A percentile compares a stretch with the other conserved stretches of the same genome.
phyloP scores from a whole-genome alignment of 2,113 vertebrate genomes.

The Halichoerus grypus region DNA sequence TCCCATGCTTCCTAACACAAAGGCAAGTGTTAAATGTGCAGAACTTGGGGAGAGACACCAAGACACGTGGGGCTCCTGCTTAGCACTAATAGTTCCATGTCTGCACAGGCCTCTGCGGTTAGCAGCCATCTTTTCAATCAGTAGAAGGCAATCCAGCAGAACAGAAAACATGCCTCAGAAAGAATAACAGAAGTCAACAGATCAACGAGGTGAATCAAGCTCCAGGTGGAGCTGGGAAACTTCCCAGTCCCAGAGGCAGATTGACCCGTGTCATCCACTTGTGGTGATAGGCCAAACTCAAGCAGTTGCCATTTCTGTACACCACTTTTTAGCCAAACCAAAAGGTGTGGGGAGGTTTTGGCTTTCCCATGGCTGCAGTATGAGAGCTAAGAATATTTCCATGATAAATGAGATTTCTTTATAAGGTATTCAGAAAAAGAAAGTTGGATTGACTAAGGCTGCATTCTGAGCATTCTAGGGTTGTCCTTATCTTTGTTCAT shows the following conservation, averaged over 20 bases:
- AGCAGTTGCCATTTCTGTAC: background rate
- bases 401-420: background rate
- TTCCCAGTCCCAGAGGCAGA: background rate
- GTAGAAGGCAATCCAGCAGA: slow-evolving; percentile 8
- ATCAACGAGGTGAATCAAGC: background rate
- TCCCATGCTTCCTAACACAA: background rate
- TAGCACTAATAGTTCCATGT: background rate
- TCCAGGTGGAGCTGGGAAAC: slow-evolving; percentile 5
- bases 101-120: background rate
- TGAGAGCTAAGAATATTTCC: background rate
- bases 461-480: background rate
- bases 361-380: background rate
- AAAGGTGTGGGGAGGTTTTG: background rate
- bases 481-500: background rate
- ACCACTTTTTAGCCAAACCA: background rate
- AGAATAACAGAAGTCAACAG: background rate
- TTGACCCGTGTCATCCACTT: background rate
- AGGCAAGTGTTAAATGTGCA: background rate
- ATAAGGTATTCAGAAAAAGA: background rate
- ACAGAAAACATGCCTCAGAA: slow-evolving; percentile 23
- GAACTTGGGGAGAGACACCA: background rate
- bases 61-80: background rate
- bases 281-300: background rate
- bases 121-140: background rate
- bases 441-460: background rate